Conservation (phyloP, 2,113 vertebrate species). For the Urocynchramus pylzowi region DNA sequence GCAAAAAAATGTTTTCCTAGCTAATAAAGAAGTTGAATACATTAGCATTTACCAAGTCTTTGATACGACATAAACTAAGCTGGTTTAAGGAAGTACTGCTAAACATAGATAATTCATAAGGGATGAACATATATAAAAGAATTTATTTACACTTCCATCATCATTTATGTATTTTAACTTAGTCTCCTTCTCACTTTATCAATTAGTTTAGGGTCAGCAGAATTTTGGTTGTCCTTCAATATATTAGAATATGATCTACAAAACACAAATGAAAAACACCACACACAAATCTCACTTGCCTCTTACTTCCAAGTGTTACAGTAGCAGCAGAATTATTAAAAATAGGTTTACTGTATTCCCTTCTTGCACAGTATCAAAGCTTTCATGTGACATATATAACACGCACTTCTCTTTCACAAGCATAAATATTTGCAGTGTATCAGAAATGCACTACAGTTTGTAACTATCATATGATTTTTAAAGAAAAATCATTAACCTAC, state of each 20-base stretch:
- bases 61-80: neutral
- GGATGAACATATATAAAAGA: neutral
- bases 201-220: neutral
- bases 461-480: neutral
- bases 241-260: neutral
- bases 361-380: neutral
- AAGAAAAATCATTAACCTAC: neutral
- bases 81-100: neutral
- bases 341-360: neutral
- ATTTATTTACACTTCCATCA: neutral
- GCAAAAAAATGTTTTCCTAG: neutral
- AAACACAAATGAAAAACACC: neutral
- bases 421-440: neutral
- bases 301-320: neutral
- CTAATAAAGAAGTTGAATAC: neutral
- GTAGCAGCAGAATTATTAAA: neutral
- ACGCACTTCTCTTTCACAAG: neutral
- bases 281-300: neutral
- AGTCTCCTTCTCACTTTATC: neutral
- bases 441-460: neutral
- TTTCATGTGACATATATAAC: neutral
- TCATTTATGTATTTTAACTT: neutral
- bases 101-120: neutral
- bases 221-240: neutral
- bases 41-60: neutral